Evolutionary conservation across 1,140 invertebrate species (phyloP), one percentile per base, ranked within the genome.

Genomic region (Drosophila chauvacae): DNA sequence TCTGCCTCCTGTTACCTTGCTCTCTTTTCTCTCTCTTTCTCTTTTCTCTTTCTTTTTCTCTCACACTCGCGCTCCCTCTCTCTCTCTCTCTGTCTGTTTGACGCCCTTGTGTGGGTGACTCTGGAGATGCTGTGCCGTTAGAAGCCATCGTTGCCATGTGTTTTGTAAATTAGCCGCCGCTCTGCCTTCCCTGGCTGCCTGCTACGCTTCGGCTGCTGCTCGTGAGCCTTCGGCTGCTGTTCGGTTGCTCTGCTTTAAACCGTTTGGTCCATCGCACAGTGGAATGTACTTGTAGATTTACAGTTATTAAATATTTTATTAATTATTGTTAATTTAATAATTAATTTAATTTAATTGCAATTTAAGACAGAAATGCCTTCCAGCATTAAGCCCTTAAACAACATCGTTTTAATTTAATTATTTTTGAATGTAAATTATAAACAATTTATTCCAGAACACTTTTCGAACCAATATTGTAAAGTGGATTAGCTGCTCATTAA

Each of bases 241-340:
- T 44, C 64, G 23, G 68, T n/a, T 47, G 35, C 66, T 57, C 53
- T 65, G 62, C 62, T 53, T 18, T 53, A 9, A 28, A 20, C 37
- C 65, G 45, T 66, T 39, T 59, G 69, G 66, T 71, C 69, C 69
- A 59, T 18, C 7, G 44, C 37, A 72, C 69, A 59, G 51, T 72
- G 44, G 28, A 9, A 11, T 14, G 1, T 7, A 13, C 11, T 13
- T 35, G 16, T 10, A 3, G 13, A 11, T 33, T 20, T 30, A 1
- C 13, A 3, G 10, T 14, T 47, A 3, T 2, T 5, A 42, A 1
- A 55, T 9, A 39, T 35, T 16, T 53, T 2, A 20, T 37, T 18
- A 4, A 42, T 42, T 9, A 42, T 42, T 7, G 7, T 41, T 28
- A 30, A 26, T 30, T 30, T 9, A 9, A 10, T 10, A 10, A 30